These are phyloP conservation scores for Matsumyia berberina DNA, from an alignment of 2,888 invertebrate species.

Conservation along the genomic window DNA sequence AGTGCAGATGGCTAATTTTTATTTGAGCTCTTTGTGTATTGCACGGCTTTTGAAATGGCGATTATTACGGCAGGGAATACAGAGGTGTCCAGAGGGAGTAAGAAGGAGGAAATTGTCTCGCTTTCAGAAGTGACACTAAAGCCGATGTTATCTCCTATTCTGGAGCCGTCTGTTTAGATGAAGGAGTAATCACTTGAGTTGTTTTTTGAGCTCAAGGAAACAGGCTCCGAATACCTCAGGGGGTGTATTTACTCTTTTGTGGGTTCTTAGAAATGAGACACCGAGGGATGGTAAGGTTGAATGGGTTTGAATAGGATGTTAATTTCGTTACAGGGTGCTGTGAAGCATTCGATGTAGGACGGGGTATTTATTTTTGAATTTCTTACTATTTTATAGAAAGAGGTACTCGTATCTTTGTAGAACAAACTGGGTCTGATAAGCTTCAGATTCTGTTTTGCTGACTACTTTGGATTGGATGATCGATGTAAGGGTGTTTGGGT, in stretches of 20 bases:
- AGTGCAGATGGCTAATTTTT: slow-evolving; percentile 9
- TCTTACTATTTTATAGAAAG: background rate
- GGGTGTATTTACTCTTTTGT: too few relatives aligned
- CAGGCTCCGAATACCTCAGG: background rate
- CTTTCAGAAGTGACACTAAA: slow-evolving; percentile 8
- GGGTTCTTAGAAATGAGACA: too few relatives aligned
- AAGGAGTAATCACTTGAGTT: background rate
- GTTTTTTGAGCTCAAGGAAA: slow-evolving; percentile 7
- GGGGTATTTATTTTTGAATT: too few relatives aligned
- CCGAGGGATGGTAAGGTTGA: too few relatives aligned
- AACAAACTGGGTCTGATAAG: background rate
- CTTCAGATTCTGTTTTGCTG: too few relatives aligned
- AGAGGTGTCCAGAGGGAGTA: background rate
- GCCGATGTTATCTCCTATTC: background rate
- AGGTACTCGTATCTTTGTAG: slow-evolving; percentile 2
- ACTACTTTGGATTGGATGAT: too few relatives aligned
- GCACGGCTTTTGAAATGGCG: background rate
- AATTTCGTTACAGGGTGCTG: background rate
- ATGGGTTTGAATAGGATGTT: background rate
- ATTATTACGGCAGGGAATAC: background rate
- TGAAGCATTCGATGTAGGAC: background rate
- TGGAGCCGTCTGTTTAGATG: slow-evolving; percentile 9
- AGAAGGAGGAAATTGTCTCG: background rate
- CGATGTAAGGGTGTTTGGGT: too few relatives aligned
- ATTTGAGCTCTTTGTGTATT: background rate